Conservation (phyloP, 2,113 vertebrate genomes). For the Caranx ignobilis region DNA sequence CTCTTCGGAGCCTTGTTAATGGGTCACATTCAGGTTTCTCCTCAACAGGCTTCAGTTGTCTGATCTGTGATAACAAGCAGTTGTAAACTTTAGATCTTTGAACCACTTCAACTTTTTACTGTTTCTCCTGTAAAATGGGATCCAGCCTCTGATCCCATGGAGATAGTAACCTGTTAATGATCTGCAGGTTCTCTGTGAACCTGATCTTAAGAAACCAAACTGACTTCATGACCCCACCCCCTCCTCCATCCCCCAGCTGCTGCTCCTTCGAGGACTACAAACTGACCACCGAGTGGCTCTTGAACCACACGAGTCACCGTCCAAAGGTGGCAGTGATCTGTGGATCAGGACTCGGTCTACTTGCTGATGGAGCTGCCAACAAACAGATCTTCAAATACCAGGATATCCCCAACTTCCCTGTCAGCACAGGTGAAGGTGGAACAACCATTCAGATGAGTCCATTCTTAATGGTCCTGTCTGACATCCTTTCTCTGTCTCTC, state of each 20-base stretch:
- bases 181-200: no score
- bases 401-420: slow-evolving; percentile 83
- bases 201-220: background rate
- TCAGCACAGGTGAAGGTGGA: slow-evolving; percentile 79
- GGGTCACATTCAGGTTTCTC: no score
- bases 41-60: no score
- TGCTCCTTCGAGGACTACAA: slow-evolving; percentile 82
- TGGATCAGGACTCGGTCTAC: slow-evolving; percentile 78
- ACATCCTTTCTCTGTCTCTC: background rate
- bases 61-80: background rate
- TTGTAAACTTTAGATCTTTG: background rate
- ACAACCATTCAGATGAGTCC: background rate
- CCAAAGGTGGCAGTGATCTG: slow-evolving; percentile 81
- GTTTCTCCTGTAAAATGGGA: background rate
- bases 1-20: no score
- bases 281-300: slow-evolving; percentile 80
- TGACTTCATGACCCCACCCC: no score
- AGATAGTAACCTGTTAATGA: background rate
- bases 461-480: background rate
- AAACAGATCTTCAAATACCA: slow-evolving; percentile 78
- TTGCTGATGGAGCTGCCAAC: slow-evolving; percentile 71
- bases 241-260: slow-evolving; percentile 56
- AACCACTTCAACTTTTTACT: background rate
- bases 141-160: background rate
- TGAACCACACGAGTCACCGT: slow-evolving; percentile 73